Base-by-base conservation (phyloP, 2,797 vertebrate species). In the Siniperca scherzeri region DNA sequence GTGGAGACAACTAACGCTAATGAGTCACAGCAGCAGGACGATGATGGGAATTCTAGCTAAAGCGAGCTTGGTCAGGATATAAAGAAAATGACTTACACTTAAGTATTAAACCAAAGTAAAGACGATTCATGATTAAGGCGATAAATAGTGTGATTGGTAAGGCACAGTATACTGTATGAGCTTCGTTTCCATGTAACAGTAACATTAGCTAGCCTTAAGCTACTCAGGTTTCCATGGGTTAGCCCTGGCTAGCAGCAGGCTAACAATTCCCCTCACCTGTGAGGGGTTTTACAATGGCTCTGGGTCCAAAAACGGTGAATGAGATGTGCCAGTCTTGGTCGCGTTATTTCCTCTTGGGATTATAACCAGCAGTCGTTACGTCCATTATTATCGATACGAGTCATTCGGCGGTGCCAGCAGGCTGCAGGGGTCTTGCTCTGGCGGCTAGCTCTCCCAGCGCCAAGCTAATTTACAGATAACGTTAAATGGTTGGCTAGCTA, bases 201-300 rank as follows among this genome's bases (percentile, higher is more conserved):
- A 30, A 10, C 66, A 27, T 38, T 66, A 44, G 48, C 53, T 52
- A 75, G 59, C 52, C 25, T 46, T 3, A 4, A 77, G 82, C 82
- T 85, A 71, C 46, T 36, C 71, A 9, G 60, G 7, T 66, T 27
- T 74, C 19, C 27, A n/a, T 22, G 30, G 61, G 55, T 72, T 85
- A 82, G 83, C 75, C 12, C 2, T 48, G 68, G 70, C 55, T 87
- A 88, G 78, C 88, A 70, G 68, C 52, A 59, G 53, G 84, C 89
- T 91, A 93, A 82, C 88, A 19, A 3, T 53, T 70, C 62, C 68
- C 12, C 87, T 93, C 78, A 92, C 91, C 91, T 92, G 87, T 59
- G 13, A 61, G 17, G 17, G 62, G 5, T 16, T 84, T 67, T 10
- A 50, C 66, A 60, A 2, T 2, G 53, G 50, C 65, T 65, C 71